phyloP scores from a whole-genome alignment of 2,113 vertebrate species.

The Rhinolophus ferrumequinum region DNA sequence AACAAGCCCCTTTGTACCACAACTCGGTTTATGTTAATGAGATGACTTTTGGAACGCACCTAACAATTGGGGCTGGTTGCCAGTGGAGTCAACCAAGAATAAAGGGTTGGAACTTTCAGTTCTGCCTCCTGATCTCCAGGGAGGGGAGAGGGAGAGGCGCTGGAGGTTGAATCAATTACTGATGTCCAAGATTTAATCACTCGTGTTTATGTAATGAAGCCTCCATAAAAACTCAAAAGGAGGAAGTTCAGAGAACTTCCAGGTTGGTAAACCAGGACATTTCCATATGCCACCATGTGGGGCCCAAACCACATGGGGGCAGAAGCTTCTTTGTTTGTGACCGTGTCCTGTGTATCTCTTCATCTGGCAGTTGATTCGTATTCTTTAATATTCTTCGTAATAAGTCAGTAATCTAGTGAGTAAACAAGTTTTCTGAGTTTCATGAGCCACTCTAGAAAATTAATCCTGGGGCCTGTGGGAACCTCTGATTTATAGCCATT shows the following conservation, averaged over 20 bases:
- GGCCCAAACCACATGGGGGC: neutral
- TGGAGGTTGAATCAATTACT: neutral
- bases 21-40: neutral
- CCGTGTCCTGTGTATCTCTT: neutral
- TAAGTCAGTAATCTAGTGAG: neutral
- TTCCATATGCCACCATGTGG: neutral
- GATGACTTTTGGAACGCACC: neutral
- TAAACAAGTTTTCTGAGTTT: neutral
- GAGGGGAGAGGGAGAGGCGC: neutral
- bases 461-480: neutral
- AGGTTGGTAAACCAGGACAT: neutral
- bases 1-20: neutral
- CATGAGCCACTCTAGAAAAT: neutral
- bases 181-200: neutral
- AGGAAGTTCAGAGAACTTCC: neutral
- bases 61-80: neutral
- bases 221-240: neutral
- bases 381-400: neutral
- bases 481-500: neutral
- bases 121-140: neutral
- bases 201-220: neutral
- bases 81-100: neutral
- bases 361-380: neutral
- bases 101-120: neutral
- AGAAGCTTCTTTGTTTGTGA: neutral